Conservation (phyloP, 2,113 vertebrate genomes). For the Todiramphus saurophagus region DNA sequence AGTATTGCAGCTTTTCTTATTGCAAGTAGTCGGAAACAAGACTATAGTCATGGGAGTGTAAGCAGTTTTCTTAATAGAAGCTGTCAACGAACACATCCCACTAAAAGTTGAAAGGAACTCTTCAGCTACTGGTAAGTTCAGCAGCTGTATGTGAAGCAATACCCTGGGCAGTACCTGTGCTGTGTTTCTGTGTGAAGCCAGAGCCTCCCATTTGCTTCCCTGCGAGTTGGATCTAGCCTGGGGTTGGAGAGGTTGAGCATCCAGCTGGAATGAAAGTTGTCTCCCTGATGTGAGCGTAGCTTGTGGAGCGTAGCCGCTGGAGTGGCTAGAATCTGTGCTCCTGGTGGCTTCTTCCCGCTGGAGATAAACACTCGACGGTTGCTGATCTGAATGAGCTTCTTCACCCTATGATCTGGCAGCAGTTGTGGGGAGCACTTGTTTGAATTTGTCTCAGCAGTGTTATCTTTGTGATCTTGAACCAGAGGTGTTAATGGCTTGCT, state of each 20-base stretch:
- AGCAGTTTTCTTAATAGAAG: not conserved
- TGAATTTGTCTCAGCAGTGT: not conserved
- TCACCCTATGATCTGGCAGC: accelerated
- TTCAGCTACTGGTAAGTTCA: not conserved
- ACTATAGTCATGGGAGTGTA: not conserved
- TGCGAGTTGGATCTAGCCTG: not conserved
- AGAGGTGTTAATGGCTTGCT: not conserved
- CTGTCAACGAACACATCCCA: accelerated
- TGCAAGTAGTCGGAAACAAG: not conserved
- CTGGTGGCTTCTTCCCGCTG: not conserved
- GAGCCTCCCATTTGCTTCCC: not conserved
- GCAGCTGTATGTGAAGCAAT: not conserved
- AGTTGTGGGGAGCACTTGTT: not conserved
- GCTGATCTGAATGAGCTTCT: not conserved
- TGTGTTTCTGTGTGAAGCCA: accelerated
- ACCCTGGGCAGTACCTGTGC: not conserved
- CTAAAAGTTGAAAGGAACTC: not conserved
- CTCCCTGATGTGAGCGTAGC: not conserved
- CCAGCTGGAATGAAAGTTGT: not conserved
- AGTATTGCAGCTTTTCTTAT: not conserved
- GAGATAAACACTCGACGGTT: not conserved
- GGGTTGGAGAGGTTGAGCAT: not conserved
- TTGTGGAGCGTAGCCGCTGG: not conserved
- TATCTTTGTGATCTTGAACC: not conserved
- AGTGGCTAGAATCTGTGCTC: not conserved